These are phyloP conservation scores for Cheilosia vernalis DNA, from an alignment of 2,888 invertebrate genomes.

Conservation along the genomic window DNA sequence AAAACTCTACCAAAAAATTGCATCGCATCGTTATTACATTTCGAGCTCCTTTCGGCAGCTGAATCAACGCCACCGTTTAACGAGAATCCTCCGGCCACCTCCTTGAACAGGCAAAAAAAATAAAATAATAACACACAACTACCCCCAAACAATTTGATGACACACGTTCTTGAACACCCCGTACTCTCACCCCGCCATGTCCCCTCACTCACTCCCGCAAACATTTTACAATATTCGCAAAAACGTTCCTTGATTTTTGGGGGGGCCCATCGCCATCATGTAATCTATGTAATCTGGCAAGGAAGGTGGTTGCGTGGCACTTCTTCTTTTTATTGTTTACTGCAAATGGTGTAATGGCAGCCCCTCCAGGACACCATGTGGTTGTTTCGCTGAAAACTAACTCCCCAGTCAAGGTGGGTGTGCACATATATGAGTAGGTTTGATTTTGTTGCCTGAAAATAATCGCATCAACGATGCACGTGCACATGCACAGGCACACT, in stretches of 20 bases:
- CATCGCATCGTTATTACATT: constrained; percentile 39
- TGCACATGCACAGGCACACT: constrained; percentile 16
- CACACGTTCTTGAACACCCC: constrained; percentile 60
- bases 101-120: background rate
- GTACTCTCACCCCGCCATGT: background rate
- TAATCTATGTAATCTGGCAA: constrained; percentile 31
- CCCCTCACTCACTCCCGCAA: constrained; percentile 1
- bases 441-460: constrained; percentile 59
- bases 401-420: constrained; percentile 13
- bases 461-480: constrained; percentile 63
- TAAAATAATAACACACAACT: constrained; percentile 4
- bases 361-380: constrained; percentile 56
- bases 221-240: constrained; percentile 64
- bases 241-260: constrained; percentile 19
- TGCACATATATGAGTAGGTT: constrained; percentile 14
- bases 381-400: constrained; percentile 54
- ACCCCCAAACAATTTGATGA: constrained; percentile 68
- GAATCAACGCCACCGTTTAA: constrained; percentile 63
- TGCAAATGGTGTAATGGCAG: constrained; percentile 58
- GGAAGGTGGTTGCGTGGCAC: constrained; percentile 16
- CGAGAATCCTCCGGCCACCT: constrained; percentile 7
- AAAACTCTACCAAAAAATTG: constrained; percentile 42
- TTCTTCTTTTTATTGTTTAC: constrained; percentile 66
- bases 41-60: constrained; percentile 38
- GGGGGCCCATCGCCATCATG: constrained; percentile 4